phyloP scores from a whole-genome alignment of 1,140 invertebrate genomes.

The Megalopta genalis region DNA sequence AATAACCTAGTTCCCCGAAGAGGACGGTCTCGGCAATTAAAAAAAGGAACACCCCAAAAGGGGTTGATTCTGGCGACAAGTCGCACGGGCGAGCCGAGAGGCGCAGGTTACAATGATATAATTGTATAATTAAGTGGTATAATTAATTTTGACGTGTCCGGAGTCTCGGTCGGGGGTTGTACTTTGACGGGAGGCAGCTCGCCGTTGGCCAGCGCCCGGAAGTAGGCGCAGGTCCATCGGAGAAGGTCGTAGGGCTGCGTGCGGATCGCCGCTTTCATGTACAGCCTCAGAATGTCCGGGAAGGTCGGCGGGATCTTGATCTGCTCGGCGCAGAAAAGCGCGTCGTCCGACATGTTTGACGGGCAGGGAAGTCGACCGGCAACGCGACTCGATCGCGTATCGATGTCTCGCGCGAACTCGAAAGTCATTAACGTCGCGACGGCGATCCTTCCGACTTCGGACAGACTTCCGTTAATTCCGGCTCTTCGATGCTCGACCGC shows the following conservation, averaged over 20 bases:
- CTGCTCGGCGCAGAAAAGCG: slow-evolving; percentile 81
- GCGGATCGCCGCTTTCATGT: slow-evolving; percentile 93
- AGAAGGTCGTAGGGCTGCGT: slow-evolving; percentile 93
- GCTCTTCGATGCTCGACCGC: slow-evolving; percentile 3
- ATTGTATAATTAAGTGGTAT: too few species aligned
- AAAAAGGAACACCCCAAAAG: too few species aligned
- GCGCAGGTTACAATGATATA: too few species aligned
- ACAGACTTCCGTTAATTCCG: too few species aligned
- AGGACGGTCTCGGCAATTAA: too few species aligned
- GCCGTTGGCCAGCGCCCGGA: slow-evolving; percentile 84
- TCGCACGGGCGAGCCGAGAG: too few species aligned
- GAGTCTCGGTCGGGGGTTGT: not conserved
- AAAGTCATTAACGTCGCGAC: slow-evolving; percentile 4
- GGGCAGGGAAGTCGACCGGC: slow-evolving; percentile 32
- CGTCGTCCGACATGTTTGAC: slow-evolving; percentile 62
- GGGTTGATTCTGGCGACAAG: too few species aligned
- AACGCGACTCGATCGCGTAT: slow-evolving; percentile 39
- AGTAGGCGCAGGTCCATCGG: slow-evolving; percentile 91
- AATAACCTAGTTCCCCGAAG: too few species aligned
- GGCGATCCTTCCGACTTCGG: too few species aligned
- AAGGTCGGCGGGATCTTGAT: slow-evolving; percentile 90
- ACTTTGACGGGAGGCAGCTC: slow-evolving; percentile 86
- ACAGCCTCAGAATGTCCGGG: slow-evolving; percentile 90
- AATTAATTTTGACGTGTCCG: too few species aligned
- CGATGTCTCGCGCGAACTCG: not conserved